Base-by-base conservation (phyloP, 2,888 invertebrate species). In the Argyra leucocephala region DNA sequence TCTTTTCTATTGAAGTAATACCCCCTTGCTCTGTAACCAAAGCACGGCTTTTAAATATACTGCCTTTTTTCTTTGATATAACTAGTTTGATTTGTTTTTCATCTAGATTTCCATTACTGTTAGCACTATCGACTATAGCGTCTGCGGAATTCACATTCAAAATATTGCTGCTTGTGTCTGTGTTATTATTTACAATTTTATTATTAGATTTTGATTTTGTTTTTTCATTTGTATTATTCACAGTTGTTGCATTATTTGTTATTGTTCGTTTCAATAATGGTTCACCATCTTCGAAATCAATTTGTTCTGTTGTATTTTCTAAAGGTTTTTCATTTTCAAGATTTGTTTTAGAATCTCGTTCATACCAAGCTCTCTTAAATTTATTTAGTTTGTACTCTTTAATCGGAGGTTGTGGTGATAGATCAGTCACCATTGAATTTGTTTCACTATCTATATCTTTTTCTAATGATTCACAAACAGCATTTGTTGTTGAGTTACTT, bases 41-140 rank as follows among this genome's bases (percentile, higher is more conserved):
- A 18, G 88, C 87, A 66, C 93, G 86, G 74, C 91, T 91, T 75
- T 93, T 93, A 75, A 93, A 93, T 76, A 93, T 93, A 73, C 92
- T 92, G 62, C 92, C 92, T 75, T 93, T 93, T 77, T 91, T 93
- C 76, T 88, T 89, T 1, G 88, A 88, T 69, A 89, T 88, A 22
- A 88, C 86, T 69, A 89, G 76, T 74, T 89, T 89, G 3, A 69
- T 82, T 69, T 85, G 82, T 67, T 83, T 83, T 48, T 83, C 82
- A 63, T 76, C 70, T 63, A 79, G 76, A 12, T 71, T 70, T 24
- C 65, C 60, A 66, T 76, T 78, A 22, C 67, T 21, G 62, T 64
- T 63, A 64, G 67, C 21, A 66, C 64, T 62, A 61, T 66, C 12
- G 63, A n/a, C 59, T 64, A n/a, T 61, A 66, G 62, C 21, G n/a